A percentile compares a stretch with the other conserved stretches of the same genome.
Evolutionary conservation across 2,113 vertebrate species (phyloP).

Genomic region (Xenotilapia longispinis): DNA sequence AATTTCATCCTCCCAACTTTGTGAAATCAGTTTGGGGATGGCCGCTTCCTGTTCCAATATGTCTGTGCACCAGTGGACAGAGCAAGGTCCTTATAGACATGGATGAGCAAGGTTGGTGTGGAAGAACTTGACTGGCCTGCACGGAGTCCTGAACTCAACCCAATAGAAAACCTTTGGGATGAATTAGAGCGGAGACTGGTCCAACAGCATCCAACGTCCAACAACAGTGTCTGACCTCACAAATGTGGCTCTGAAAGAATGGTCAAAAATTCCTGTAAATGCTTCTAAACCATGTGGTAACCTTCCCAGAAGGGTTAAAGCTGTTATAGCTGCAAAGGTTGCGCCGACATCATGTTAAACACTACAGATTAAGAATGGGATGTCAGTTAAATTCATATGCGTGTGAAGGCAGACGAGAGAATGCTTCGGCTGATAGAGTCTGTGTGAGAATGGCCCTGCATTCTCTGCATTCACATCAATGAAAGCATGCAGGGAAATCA

Average conservation of each 20-base stretch:
- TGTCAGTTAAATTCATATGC: background rate
- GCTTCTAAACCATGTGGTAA: background rate
- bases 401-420: background rate
- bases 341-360: background rate
- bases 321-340: background rate
- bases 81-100: background rate
- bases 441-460: background rate
- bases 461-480: background rate
- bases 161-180: background rate
- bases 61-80: fast-evolving
- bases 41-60: fast-evolving
- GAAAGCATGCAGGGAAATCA: background rate
- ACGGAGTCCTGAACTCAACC: background rate
- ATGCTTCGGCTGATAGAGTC: fast-evolving
- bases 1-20: background rate
- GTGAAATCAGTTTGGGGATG: background rate
- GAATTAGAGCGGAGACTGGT: background rate
- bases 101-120: fast-evolving
- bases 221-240: background rate
- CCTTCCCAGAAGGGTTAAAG: background rate
- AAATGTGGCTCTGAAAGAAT: background rate
- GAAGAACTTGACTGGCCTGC: background rate
- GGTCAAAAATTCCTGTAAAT: fast-evolving
- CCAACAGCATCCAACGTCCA: fast-evolving
- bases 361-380: background rate